Percentiles rank a stretch among this genome's conserved stretches.
Evolutionary conservation across 2,113 vertebrate genomes (phyloP).

Genomic region (Vulpes lagopus): DNA sequence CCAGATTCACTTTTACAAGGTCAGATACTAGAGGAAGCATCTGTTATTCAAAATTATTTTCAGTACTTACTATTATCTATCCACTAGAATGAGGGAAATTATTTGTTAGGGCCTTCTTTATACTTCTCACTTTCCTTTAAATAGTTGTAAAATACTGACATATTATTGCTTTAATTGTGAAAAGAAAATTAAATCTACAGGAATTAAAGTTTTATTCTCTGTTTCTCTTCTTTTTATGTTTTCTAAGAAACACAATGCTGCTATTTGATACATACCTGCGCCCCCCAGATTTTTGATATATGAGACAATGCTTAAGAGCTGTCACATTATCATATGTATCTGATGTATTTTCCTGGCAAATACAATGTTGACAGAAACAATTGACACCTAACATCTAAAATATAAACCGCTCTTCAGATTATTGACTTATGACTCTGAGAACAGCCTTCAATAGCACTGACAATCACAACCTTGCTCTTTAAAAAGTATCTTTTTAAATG

Average conservation of each 20-base stretch:
- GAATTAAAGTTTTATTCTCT: constrained; percentile 43
- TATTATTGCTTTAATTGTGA: constrained; percentile 22
- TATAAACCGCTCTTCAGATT: constrained; percentile 53
- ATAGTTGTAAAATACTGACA: constrained; percentile 52
- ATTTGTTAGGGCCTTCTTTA: background rate
- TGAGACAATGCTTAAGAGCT: constrained; percentile 40
- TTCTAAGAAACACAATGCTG: background rate
- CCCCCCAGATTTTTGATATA: background rate
- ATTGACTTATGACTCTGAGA: constrained; percentile 74
- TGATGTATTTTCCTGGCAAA: constrained; percentile 73
- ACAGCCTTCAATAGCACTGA: constrained; percentile 55
- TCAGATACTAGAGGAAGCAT: background rate
- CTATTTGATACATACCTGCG: background rate
- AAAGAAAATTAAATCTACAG: constrained; percentile 53
- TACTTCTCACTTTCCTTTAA: background rate
- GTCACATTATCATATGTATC: constrained; percentile 74
- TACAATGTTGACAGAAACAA: constrained; percentile 72
- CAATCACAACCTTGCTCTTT: constrained; percentile 58
- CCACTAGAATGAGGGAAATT: background rate
- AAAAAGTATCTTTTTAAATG: constrained; percentile 53
- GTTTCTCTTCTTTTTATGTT: background rate
- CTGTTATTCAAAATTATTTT: background rate
- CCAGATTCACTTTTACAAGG: background rate
- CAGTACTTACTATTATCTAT: background rate
- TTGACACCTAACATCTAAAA: constrained; percentile 63